A percentile compares a stretch with the other conserved stretches of the same genome.
Conservation (phyloP, 2,113 vertebrate genomes). For the Ciconia boyciana region DNA sequence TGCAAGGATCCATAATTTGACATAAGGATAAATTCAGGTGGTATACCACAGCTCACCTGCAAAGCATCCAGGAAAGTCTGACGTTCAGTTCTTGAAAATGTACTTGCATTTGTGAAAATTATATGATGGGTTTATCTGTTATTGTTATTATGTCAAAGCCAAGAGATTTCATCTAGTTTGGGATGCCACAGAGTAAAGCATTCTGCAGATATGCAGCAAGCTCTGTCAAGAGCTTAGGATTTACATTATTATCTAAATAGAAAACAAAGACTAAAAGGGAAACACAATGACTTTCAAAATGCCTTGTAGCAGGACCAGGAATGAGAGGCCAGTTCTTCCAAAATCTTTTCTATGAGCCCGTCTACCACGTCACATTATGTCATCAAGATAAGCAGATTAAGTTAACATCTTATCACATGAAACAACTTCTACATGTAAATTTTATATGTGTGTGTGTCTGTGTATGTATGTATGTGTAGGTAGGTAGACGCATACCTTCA, state of each 20-base stretch:
- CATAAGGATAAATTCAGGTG: neutral
- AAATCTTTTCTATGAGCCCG: neutral
- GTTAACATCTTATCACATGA: neutral
- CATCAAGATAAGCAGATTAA: neutral
- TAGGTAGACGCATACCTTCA: rapidly evolving
- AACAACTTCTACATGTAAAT: neutral
- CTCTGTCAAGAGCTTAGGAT: neutral
- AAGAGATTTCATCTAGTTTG: neutral
- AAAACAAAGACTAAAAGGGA: neutral
- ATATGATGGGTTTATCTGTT: neutral
- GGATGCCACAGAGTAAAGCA: neutral
- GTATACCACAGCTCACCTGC: neutral
- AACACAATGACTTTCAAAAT: neutral
- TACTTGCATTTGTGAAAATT: neutral
- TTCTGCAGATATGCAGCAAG: neutral
- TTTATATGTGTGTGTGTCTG: neutral
- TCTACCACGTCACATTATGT: neutral
- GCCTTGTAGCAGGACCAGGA: neutral
- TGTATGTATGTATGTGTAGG: neutral
- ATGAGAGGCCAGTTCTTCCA: neutral
- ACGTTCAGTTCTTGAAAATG: neutral
- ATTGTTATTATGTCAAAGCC: neutral
- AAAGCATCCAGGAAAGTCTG: neutral
- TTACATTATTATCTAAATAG: neutral
- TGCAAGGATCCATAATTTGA: neutral